These are phyloP conservation scores for Poecilia gillii DNA, from an alignment of 2,797 vertebrate species.

Conservation along the genomic window DNA sequence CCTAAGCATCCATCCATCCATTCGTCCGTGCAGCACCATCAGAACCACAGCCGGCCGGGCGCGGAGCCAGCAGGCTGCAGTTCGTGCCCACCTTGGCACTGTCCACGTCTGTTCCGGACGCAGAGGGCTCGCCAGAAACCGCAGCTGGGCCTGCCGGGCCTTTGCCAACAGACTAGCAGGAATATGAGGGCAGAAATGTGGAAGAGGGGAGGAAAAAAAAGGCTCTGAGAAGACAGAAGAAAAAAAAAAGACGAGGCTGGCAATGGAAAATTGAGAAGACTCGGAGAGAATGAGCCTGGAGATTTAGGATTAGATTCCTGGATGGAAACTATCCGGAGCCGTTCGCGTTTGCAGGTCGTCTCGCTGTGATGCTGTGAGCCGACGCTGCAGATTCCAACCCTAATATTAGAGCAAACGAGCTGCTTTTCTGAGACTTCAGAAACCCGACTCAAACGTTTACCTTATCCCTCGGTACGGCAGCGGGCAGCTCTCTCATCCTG, in stretches of 20 bases:
- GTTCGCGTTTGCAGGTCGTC: constrained; percentile 51
- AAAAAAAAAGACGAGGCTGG: constrained; percentile 31
- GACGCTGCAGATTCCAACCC: constrained; percentile 27
- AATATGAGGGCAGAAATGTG: constrained; percentile 56
- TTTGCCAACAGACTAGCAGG: constrained; percentile 87
- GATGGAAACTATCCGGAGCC: constrained; percentile 60
- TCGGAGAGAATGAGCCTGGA: constrained; percentile 31
- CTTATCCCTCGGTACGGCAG: constrained; percentile 90
- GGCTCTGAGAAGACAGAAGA: constrained; percentile 34
- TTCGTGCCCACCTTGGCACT: constrained; percentile 92
- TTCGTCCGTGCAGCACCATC: constrained; percentile 30
- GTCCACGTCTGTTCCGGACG: constrained; percentile 87
- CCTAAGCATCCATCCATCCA: background rate
- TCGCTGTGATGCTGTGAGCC: constrained; percentile 36
- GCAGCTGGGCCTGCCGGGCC: constrained; percentile 86
- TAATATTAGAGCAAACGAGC: constrained; percentile 20
- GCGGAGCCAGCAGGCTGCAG: constrained; percentile 60
- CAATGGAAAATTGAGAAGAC: constrained; percentile 17
- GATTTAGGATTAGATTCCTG: constrained; percentile 63
- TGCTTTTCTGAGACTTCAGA: background rate
- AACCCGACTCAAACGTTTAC: constrained; percentile 69
- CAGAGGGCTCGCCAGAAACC: constrained; percentile 86
- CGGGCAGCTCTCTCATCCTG: constrained; percentile 90
- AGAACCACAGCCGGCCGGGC: constrained; percentile 37
- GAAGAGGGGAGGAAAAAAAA: constrained; percentile 37